phyloP scores from a whole-genome alignment of 2,113 vertebrate species.

The Seriola quinqueradiata region DNA sequence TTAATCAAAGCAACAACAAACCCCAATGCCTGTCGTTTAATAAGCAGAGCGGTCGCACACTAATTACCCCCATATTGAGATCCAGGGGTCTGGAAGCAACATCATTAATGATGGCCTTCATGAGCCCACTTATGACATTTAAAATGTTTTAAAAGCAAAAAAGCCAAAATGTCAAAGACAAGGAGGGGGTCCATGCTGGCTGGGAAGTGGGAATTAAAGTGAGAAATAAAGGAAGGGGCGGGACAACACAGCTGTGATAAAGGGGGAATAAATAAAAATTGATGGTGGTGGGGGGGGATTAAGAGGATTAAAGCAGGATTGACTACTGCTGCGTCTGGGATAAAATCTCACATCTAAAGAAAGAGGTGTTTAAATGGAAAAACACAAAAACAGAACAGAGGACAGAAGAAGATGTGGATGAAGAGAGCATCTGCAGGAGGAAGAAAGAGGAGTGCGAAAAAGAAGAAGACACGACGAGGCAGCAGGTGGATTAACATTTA shows the following conservation, averaged over 20 bases:
- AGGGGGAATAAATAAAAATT: constrained; percentile 20
- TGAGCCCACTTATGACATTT: constrained; percentile 72
- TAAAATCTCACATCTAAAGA: constrained; percentile 44
- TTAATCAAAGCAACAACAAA: constrained; percentile 52
- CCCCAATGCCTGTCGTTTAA: constrained; percentile 29
- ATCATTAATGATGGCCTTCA: constrained; percentile 63
- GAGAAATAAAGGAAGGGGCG: constrained; percentile 38
- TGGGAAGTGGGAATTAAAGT: constrained; percentile 55
- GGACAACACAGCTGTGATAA: constrained; percentile 48
- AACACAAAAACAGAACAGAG: constrained; percentile 30
- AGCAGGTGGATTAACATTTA: constrained; percentile 69
- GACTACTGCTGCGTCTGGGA: constrained; percentile 16
- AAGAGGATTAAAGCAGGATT: constrained; percentile 36
- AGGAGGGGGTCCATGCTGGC: constrained; percentile 57
- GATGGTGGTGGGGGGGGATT: too few relatives aligned
- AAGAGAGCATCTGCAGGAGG: constrained; percentile 5
- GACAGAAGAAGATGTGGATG: not conserved
- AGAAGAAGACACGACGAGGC: constrained; percentile 28
- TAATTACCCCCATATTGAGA: constrained; percentile 74
- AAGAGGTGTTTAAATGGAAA: constrained; percentile 11
- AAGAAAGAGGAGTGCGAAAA: constrained; percentile 4
- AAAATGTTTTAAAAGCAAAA: constrained; percentile 62
- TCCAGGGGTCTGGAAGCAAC: constrained; percentile 58
- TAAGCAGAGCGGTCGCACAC: constrained; percentile 40
- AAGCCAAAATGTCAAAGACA: constrained; percentile 70